These are phyloP conservation scores for Enteromius afrohamiltoni DNA, from an alignment of 2,797 vertebrate species.

Conservation along the genomic window DNA sequence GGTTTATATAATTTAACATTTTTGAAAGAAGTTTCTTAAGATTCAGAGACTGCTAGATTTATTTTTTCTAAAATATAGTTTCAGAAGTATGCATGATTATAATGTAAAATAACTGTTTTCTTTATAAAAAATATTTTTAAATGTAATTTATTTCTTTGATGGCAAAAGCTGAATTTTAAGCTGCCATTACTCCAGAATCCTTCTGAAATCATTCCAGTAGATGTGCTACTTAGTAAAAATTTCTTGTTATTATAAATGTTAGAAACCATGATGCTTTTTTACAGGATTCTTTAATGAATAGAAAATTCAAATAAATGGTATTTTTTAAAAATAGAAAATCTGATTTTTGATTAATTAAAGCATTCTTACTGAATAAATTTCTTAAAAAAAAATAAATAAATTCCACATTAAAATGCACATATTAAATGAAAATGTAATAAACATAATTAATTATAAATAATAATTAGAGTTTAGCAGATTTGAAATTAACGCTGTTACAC, in stretches of 20 bases:
- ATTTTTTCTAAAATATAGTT: not conserved
- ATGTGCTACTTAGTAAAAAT: not conserved
- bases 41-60: not conserved
- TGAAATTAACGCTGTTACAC: not conserved
- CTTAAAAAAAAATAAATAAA: not conserved
- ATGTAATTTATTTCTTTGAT: not conserved
- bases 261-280: not conserved
- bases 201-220: not conserved
- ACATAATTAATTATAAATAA: not conserved
- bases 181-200: not conserved
- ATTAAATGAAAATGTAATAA: not conserved
- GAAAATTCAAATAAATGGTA: not conserved
- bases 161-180: too few species aligned
- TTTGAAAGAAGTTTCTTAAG: not conserved
- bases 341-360: not conserved
- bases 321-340: too few species aligned
- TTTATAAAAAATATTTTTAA: not conserved
- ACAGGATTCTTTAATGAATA: not conserved
- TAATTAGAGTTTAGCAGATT: not conserved
- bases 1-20: not conserved
- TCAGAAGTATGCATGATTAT: not conserved
- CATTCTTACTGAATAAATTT: not conserved
- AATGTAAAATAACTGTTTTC: not conserved
- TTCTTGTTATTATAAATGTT: not conserved
- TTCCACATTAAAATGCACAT: not conserved